Evolutionary conservation across 1,140 invertebrate species (phyloP).

Genomic region (Ganaspis sp.): DNA sequence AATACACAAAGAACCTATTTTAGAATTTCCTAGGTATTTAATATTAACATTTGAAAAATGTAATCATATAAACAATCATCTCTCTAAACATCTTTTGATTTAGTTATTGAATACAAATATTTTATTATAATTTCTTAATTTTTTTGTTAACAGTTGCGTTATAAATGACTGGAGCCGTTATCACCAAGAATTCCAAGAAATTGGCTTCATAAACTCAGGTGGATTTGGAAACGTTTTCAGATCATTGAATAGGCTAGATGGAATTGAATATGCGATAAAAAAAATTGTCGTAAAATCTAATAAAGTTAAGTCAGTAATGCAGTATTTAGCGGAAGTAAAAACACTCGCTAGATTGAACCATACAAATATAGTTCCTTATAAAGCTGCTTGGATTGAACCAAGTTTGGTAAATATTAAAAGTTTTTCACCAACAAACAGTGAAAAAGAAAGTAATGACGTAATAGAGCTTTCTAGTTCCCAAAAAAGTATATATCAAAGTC

Average conservation of each 20-base stretch:
- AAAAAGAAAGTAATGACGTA: not conserved
- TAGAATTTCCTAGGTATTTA: slow-evolving; percentile 55
- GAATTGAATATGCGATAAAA: slow-evolving; percentile 87
- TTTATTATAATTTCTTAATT: not conserved
- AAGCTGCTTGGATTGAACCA: slow-evolving; percentile 88
- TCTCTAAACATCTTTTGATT: no score
- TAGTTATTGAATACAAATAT: no score
- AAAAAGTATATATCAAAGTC: slow-evolving; percentile 37
- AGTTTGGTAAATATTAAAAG: slow-evolving; percentile 34
- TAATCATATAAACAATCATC: no score
- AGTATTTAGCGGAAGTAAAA: slow-evolving; percentile 86
- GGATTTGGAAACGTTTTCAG: slow-evolving; percentile 84
- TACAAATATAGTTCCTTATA: slow-evolving; percentile 89
- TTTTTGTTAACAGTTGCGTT: slow-evolving; percentile 40
- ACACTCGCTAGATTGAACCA: slow-evolving; percentile 87
- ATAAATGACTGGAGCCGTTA: slow-evolving; percentile 81
- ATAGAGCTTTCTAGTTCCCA: slow-evolving; percentile 15
- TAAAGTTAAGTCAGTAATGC: slow-evolving; percentile 78
- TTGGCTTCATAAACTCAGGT: slow-evolving; percentile 84
- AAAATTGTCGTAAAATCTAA: slow-evolving; percentile 83
- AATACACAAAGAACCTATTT: slow-evolving; percentile 70
- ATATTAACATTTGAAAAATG: not conserved
- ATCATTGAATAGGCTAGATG: slow-evolving; percentile 84
- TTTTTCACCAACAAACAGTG: slow-evolving; percentile 25
- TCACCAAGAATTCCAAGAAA: slow-evolving; percentile 84